These are phyloP conservation scores for Pararge aegeria DNA, from an alignment of 1,140 invertebrate genomes.

Conservation along the genomic window DNA sequence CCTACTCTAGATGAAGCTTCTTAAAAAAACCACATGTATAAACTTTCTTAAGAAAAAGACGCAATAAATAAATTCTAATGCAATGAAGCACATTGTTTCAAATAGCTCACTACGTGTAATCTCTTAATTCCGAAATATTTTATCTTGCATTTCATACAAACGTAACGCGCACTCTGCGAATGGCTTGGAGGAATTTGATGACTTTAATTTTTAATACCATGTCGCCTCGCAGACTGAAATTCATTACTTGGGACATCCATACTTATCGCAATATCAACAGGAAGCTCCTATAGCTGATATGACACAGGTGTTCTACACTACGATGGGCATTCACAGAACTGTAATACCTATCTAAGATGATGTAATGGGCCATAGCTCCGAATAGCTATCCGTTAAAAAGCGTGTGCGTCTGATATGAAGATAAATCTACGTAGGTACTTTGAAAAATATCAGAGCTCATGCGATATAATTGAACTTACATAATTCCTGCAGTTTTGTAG, in stretches of 20 bases:
- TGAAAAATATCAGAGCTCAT: too few species aligned
- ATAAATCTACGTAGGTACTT: too few species aligned
- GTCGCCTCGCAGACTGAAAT: constrained; percentile 29
- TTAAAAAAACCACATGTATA: too few species aligned
- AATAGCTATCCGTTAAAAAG: too few species aligned
- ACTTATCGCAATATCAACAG: constrained; percentile 46
- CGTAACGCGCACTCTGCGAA: constrained; percentile 6
- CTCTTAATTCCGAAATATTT: constrained; percentile 9
- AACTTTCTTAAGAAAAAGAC: too few species aligned
- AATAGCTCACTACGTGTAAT: constrained; percentile 7
- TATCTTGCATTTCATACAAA: constrained; percentile 13
- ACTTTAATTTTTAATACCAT: constrained; percentile 12
- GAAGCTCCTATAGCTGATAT: constrained; percentile 52
- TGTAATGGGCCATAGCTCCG: constrained; percentile 21
- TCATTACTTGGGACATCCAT: constrained; percentile 21
- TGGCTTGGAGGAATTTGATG: constrained; percentile 26
- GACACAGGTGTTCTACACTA: constrained; percentile 42
- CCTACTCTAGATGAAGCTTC: too few species aligned
- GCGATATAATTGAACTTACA: too few species aligned
- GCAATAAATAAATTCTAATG: background rate
- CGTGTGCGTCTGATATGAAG: too few species aligned
- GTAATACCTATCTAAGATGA: constrained; percentile 25
- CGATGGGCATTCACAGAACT: constrained; percentile 45
- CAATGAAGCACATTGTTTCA: background rate
- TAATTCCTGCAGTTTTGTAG: too few species aligned